Base-by-base conservation (phyloP, 2,888 invertebrate species). In the Leptinotarsa peninsularis region DNA sequence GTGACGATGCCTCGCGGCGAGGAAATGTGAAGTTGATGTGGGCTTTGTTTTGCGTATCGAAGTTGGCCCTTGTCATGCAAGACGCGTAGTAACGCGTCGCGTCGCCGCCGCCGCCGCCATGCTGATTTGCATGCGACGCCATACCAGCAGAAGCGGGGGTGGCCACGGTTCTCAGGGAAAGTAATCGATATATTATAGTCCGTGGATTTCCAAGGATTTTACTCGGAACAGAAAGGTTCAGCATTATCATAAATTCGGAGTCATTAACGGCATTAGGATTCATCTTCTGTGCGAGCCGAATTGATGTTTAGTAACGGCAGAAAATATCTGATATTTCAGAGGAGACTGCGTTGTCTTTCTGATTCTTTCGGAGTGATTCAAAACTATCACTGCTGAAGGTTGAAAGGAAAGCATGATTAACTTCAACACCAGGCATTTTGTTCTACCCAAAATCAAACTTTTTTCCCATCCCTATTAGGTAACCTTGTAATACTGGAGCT, bases 121-220 rank as follows among this genome's bases (percentile, higher is more conserved):
- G 90, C 90, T 90, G 90, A 90, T 91, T 91, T 91, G 90, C 91
- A 90, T 91, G 90, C 90, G 90, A 90, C 91, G 90, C 90, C 90
- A 90, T 90, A 89, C 88, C 90, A 88, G 88, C 86, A 86, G 81
- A 78, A 83, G 84, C 83, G 85, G 85, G 86, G 84, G 87, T 85
- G 87, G 85, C 84, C 85, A 82, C 85, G 84, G 82, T 83, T 66
- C 72, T 66, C 86, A 87, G 88, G 87, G 88, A 89, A 89, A 89
- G 88, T 88, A 90, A 90, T 90, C 90, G 90, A 90, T 90, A 90
- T 90, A 88, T 89, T 88, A 86, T 87, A 85, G 83, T 78, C 72
- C 76, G 73, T 66, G 76, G 75, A 76, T 73, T 75, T 67, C 18
- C 73, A 66, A 78, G 74, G 76, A 75, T 73, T 72, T 73, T 73